Percentiles rank a stretch among this genome's conserved stretches.
Conservation (phyloP, 2,888 invertebrate species). For the Hirtodrosophila confusa region DNA sequence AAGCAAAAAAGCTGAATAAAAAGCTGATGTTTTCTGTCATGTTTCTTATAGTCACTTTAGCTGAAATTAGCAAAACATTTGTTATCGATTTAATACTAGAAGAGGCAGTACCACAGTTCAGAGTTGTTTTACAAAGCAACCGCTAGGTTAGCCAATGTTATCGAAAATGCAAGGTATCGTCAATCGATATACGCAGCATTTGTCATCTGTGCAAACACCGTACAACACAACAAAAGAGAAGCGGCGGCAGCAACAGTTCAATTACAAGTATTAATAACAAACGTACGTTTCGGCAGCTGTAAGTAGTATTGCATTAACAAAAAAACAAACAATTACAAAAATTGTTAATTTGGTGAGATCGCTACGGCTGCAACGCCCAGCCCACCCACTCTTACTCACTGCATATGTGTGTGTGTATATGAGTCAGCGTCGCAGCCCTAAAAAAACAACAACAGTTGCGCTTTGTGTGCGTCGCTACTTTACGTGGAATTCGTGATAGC, state of each 20-base stretch:
- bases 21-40: no score
- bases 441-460: conserved; percentile 36
- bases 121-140: conserved; percentile 4
- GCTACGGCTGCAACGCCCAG: not conserved
- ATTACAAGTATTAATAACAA: conserved; percentile 37
- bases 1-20: no score
- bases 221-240: conserved; percentile 37
- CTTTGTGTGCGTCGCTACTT: conserved; percentile 31
- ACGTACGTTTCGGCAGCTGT: conserved; percentile 53
- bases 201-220: conserved; percentile 58
- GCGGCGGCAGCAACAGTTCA: conserved; percentile 45
- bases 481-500: conserved; percentile 52
- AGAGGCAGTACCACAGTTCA: not conserved
- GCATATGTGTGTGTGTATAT: conserved; percentile 38
- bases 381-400: conserved; percentile 1
- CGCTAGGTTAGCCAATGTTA: conserved; percentile 3
- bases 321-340: conserved; percentile 1
- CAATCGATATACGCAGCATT: conserved; percentile 41
- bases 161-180: conserved; percentile 42
- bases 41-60: no score
- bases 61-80: not conserved
- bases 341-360: conserved; percentile 1
- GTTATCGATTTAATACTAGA: not conserved
- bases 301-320: conserved; percentile 51
- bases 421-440: conserved; percentile 68